Conservation (phyloP, 2,797 vertebrate species). For the Oceanodroma leucorhoa region DNA sequence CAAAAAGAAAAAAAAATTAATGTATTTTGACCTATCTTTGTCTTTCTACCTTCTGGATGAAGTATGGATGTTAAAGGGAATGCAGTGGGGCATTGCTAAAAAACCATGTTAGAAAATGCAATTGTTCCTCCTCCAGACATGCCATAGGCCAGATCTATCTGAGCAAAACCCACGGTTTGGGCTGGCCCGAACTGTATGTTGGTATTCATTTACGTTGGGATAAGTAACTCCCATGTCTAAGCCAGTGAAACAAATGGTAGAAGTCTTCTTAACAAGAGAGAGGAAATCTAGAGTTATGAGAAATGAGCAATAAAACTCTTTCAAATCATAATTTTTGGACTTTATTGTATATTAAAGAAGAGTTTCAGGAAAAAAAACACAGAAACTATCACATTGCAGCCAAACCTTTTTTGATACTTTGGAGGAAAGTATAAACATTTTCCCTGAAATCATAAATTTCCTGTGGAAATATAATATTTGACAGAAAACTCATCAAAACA, state of each 20-base stretch:
- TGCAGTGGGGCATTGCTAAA: neutral
- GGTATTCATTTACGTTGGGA: neutral
- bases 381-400: neutral
- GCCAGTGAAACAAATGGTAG: neutral
- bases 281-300: neutral
- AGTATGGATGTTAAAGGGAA: neutral
- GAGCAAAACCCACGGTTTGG: neutral
- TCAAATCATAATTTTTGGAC: neutral
- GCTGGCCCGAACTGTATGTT: neutral
- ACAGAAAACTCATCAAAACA: neutral
- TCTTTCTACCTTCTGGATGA: neutral
- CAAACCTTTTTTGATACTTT: neutral
- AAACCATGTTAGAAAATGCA: neutral
- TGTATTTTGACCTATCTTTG: neutral
- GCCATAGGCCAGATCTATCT: neutral
- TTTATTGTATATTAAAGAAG: neutral
- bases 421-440: neutral
- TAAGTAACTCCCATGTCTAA: neutral
- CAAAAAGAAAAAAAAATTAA: neutral
- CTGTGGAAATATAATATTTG: neutral
- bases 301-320: neutral
- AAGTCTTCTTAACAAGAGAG: neutral
- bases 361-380: neutral
- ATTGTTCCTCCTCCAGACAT: neutral
- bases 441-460: neutral